Evolutionary conservation across 2,797 vertebrate genomes (phyloP), one percentile per base, ranked within the genome.

Genomic region (Darevskia mixta): DNA sequence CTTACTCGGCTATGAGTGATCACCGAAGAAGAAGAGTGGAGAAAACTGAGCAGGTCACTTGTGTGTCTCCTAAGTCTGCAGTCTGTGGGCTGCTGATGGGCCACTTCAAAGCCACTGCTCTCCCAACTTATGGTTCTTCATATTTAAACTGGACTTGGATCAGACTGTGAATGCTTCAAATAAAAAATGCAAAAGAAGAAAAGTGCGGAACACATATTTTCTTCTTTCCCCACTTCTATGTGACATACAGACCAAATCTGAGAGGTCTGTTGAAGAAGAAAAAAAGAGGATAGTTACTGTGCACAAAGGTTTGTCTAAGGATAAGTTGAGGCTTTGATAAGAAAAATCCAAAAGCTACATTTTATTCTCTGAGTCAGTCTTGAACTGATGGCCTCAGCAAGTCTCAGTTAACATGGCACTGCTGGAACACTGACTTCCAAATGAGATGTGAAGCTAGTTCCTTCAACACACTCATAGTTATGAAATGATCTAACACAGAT

Each of bases 341-440:
- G 49, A 90, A 55, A 83, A 17, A 82, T 83, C 27, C 71, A 79
- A 90, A 13, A 91, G 71, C 58, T 88, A 9, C 7, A 61, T 23
- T 78, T 91, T 41, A 7, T 67, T 88, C 86, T 87, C 18, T 87
- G 88, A 85, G 5, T 71, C 76, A 85, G 55, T 72, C 29, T 18
- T 89, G 86, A 92, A 83, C 81, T 91, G 61, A 72, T 84, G 27
- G 73, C n/a, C 78, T 88, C 55, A 83, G 38, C 75, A 75, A 8
- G 32, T 91, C 58, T 49, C 81, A 84, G 8, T n/a, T 55, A 38
- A 35, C 1, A 35, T 45, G 66, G 83, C 89, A 82, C 80, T 13
- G 67, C 58, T 90, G 55, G 61, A 91, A 32, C 1, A 6, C 4
- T 85, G 0, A 79, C 25, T 73, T 92, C 90, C 86, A 93, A 91